A percentile compares a stretch with the other conserved stretches of the same genome.
These are phyloP conservation scores for Luperina nickerlii DNA, from an alignment of 2,888 invertebrate species.

Conservation along the genomic window DNA sequence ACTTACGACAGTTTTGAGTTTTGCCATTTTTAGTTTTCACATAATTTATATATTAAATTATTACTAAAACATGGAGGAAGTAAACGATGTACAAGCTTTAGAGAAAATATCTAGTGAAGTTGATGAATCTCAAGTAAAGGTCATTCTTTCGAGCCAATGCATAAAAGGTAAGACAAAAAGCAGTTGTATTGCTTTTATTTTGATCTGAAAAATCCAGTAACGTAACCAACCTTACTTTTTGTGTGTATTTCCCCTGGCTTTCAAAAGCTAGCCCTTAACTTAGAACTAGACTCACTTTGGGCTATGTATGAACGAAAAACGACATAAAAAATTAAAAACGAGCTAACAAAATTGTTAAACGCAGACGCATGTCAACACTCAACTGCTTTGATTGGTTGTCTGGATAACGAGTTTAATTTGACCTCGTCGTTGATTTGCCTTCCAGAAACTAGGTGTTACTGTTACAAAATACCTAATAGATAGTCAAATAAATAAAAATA, in stretches of 20 bases:
- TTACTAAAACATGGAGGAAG: conserved; percentile 74
- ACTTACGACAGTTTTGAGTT: conserved; percentile 1
- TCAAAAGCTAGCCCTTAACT: background rate
- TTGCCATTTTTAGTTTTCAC: background rate
- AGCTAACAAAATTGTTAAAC: background rate
- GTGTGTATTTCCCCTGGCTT: too few relatives aligned
- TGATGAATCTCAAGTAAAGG: conserved; percentile 79
- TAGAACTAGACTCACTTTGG: background rate
- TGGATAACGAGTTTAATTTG: background rate
- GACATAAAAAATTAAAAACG: background rate
- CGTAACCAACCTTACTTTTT: background rate
- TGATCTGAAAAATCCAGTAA: background rate
- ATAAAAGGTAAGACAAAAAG: conserved; percentile 79
- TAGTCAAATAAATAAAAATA: background rate
- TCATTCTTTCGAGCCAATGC: conserved; percentile 79
- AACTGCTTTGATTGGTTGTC: background rate
- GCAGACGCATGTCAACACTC: background rate
- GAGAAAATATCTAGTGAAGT: conserved; percentile 79
- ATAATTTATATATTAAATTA: background rate
- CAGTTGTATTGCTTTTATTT: background rate
- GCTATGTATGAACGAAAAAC: background rate
- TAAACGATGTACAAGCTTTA: conserved; percentile 76
- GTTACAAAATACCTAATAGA: background rate
- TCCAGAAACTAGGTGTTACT: background rate
- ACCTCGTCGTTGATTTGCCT: background rate